A percentile compares a stretch with the other conserved stretches of the same genome.
Conservation (phyloP, 2,888 invertebrate genomes). For the Drosophila suboccidentalis region DNA sequence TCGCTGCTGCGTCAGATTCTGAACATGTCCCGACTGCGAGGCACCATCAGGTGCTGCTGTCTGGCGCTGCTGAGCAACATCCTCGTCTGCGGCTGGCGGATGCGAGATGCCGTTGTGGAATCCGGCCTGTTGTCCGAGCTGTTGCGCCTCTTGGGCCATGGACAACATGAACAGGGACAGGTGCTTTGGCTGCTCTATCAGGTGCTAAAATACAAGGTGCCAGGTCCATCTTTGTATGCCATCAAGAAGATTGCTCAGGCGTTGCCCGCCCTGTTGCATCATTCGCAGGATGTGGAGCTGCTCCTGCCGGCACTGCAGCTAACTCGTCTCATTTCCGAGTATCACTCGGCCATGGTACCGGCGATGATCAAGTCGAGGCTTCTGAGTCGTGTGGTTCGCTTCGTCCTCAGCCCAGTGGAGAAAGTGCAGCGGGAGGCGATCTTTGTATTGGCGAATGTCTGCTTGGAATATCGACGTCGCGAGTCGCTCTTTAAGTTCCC, state of each 20-base stretch:
- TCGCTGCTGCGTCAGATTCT: slow-evolving; percentile 13
- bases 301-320: slow-evolving; percentile 40
- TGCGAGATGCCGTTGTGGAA: slow-evolving; percentile 49
- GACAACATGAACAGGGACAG: slow-evolving; percentile 31
- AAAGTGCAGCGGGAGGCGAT: slow-evolving; percentile 55
- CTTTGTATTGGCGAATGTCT: slow-evolving; percentile 45
- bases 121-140: slow-evolving; percentile 43
- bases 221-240: slow-evolving; percentile 34
- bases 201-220: slow-evolving; percentile 44
- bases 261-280: slow-evolving; percentile 17
- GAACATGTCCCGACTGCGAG: background rate
- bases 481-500: slow-evolving; percentile 29
- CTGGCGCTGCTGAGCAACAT: slow-evolving; percentile 56
- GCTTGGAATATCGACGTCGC: slow-evolving; percentile 33
- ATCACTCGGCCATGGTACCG: slow-evolving; percentile 44
- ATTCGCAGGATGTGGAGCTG: slow-evolving; percentile 35
- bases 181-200: slow-evolving; percentile 56
- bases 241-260: slow-evolving; percentile 30
- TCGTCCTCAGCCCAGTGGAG: slow-evolving; percentile 44
- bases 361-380: slow-evolving; percentile 37
- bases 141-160: slow-evolving; percentile 20
- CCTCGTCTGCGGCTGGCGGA: slow-evolving; percentile 41
- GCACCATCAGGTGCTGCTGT: slow-evolving; percentile 19
- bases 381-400: slow-evolving; percentile 26
- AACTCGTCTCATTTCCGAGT: slow-evolving; percentile 49